Percentiles rank a stretch among this genome's conserved stretches.
These are phyloP conservation scores for Helicoverpa armigera DNA, from an alignment of 1,140 invertebrate genomes.

Conservation along the genomic window DNA sequence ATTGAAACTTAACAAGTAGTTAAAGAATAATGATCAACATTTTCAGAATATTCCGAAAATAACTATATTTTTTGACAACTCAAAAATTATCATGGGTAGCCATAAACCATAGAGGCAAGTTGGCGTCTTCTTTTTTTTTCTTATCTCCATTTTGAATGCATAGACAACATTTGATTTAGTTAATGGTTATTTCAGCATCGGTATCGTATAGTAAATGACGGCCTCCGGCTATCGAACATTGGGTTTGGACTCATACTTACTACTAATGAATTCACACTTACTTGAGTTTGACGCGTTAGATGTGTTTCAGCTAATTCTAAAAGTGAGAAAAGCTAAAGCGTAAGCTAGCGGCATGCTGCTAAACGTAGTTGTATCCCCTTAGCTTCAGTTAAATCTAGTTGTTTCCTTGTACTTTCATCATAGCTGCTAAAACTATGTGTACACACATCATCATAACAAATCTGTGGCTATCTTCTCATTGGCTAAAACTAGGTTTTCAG, in stretches of 20 bases:
- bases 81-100: slow-evolving; percentile 48
- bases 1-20: slow-evolving; percentile 74
- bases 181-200: neutral
- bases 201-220: neutral
- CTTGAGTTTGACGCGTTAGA: neutral
- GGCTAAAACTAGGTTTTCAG: too few species aligned
- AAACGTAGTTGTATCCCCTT: too few species aligned
- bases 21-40: slow-evolving; percentile 63
- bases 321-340: too few species aligned
- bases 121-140: slow-evolving; percentile 68
- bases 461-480: too few species aligned
- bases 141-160: neutral
- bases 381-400: too few species aligned
- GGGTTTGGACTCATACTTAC: too few species aligned
- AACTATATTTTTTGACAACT: slow-evolving; percentile 74
- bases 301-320: too few species aligned
- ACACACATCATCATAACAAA: too few species aligned
- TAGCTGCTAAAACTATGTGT: too few species aligned
- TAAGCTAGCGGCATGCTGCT: too few species aligned
- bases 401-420: too few species aligned
- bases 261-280: neutral
- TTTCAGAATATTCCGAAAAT: slow-evolving; percentile 66
- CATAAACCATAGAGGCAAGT: slow-evolving; percentile 66
- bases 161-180: neutral
- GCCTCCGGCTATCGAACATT: too few species aligned